These are phyloP conservation scores for Xenopus laevis DNA, from an alignment of 2,113 vertebrate species.

Conservation along the genomic window DNA sequence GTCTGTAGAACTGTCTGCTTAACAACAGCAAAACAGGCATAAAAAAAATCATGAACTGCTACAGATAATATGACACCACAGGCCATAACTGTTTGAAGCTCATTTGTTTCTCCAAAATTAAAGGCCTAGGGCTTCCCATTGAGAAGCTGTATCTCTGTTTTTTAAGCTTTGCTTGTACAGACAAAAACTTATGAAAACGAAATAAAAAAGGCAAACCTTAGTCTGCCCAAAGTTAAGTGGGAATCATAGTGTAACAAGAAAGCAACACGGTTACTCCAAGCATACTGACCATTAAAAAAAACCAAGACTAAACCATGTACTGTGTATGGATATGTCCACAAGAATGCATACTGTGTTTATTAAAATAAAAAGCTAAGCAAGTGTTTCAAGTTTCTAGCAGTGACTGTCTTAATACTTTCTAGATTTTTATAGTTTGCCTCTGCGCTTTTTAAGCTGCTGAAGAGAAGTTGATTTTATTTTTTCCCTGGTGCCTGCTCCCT, in stretches of 20 bases:
- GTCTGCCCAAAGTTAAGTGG: not conserved
- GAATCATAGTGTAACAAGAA: not conserved
- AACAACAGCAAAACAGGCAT: too few relatives aligned
- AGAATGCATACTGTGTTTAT: not conserved
- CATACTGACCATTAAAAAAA: not conserved
- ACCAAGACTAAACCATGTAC: not conserved
- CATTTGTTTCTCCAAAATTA: not conserved
- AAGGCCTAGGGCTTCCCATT: not conserved
- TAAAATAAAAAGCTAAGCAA: not conserved
- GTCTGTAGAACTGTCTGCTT: too few relatives aligned
- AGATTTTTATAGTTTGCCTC: not conserved
- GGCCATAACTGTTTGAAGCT: not conserved
- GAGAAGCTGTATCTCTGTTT: not conserved
- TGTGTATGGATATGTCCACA: too few relatives aligned
- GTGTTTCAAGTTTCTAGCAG: not conserved
- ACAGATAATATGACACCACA: not conserved
- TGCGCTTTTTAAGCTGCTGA: not conserved
- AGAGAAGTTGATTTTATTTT: conserved; percentile 17
- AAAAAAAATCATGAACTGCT: too few relatives aligned
- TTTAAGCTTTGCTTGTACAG: not conserved
- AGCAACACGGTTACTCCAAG: not conserved
- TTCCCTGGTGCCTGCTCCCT: conserved; percentile 4
- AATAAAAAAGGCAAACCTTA: not conserved
- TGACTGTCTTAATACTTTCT: not conserved
- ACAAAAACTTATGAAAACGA: not conserved